Base-by-base conservation (phyloP, 2,888 invertebrate species). In the Eristalinus aeneus region DNA sequence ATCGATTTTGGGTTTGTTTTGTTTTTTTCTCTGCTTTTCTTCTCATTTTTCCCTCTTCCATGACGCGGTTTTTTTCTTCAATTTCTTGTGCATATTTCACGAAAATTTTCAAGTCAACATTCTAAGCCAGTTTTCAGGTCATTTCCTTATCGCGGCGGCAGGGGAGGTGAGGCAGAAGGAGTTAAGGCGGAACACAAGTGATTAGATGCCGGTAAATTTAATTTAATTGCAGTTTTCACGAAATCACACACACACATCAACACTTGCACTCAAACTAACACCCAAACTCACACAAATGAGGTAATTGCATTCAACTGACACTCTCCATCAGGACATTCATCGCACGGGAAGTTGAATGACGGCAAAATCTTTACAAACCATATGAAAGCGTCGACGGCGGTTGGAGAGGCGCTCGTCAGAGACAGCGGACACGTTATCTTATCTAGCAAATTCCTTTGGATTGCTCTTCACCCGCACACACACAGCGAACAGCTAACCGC, bases 1-100 rank as follows among this genome's bases (percentile, higher is more conserved):
- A 86, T 86, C 86, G 86, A 86, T 86, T 86, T 86, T 82, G 86
- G n/a, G n/a, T n/a, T 86, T 86, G 82, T 86, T n/a, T n/a, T 86
- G 82, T 78, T 86, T 69, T 74, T 86, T 68, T 60, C 74, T 76
- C 76, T 76, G 68, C 73, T 73, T 73, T 69, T 64, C 58, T 58
- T 74, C 56, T 58, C 34, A n/a, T 64, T 69, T 69, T 54, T 54
- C 12, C 23, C 4, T 46, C 12, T 54, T 6, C 4, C 36, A 56
- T 34, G 32, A 12, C 22, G 56, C 56, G 56, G 46, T 46, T 46
- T 46, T 46, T 46, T 16, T 1, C n/a, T 12, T 11, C n/a, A n/a
- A n/a, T n/a, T 39, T 39, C n/a, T 12, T 39, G 3, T 39, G n/a
- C 46, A 16, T 16, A 16, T 46, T 46, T 46, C 16, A 16, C 5